Base-by-base conservation (phyloP, 2,113 vertebrate species). In the Dromas ardeola region DNA sequence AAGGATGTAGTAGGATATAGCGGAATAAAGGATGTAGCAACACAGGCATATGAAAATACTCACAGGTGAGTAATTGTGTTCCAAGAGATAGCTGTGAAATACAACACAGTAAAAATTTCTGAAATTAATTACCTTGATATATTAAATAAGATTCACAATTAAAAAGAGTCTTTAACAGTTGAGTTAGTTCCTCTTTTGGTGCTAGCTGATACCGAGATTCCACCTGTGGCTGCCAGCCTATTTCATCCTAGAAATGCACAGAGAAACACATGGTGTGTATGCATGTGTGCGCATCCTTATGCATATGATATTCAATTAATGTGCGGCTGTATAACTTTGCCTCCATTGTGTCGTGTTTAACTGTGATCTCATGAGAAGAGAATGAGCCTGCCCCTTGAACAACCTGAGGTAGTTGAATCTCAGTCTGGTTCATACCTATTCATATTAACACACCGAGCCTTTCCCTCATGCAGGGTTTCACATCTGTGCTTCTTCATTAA, bases 351-450 rank as follows among this genome's bases (percentile, higher is more conserved):
- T 15, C 0, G 0, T 66, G 13, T 81, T 90, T 70, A 45, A 21
- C 76, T 72, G 25, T 25, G 11, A 13, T 80, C 26, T 77, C 59
- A 4, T 49, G 16, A 42, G 74, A 85, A 30, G 53, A 69, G 19
- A 73, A 58, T 42, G 76, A 58, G 12, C 29, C 42, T 80, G 9
- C 22, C 70, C 16, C 36, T 62, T 81, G 50, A 69, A 70, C 36
- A 93, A 5, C n/a, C 20, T 32, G 32, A 45, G 19, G 27, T 7
- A 53, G 22, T 74, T 91, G 81, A 96, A 89, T 94, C 92, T 95
- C 87, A 45, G 86, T 50, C 61, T 79, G 38, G 22, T 81, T 94
- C 84, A 29, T 89, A 79, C 47, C n/a, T 84, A 32, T 81, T 84
- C 21, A 16, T 79, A 29, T 15, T 81, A 27, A 67, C 38, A 70